Conservation (phyloP, 2,797 vertebrate genomes). For the Pseudochromis fuscus region DNA sequence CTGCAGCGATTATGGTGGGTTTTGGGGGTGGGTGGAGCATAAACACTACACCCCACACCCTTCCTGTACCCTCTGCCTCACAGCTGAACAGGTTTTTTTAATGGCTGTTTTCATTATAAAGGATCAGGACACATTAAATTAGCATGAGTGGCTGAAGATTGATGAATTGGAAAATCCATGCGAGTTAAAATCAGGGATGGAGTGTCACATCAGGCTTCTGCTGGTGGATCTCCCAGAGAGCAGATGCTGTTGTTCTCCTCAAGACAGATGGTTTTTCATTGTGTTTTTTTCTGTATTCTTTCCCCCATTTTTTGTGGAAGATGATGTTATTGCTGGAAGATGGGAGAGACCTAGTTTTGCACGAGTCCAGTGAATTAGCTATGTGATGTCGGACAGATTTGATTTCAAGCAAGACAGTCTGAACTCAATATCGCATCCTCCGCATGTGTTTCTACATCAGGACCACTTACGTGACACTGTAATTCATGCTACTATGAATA, state of each 20-base stretch:
- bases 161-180: conserved; percentile 67
- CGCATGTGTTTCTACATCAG: background rate
- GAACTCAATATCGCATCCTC: background rate
- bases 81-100: conserved; percentile 58
- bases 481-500: background rate
- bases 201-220: conserved; percentile 21
- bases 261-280: conserved; percentile 52
- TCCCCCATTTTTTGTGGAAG: conserved; percentile 22
- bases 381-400: background rate
- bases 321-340: conserved; percentile 31
- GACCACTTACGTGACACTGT: background rate
- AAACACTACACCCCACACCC: conserved; percentile 3
- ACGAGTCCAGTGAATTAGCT: background rate
- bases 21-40: conserved; percentile 12
- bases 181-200: conserved; percentile 3
- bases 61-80: conserved; percentile 8
- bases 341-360: conserved; percentile 25
- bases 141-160: conserved; percentile 57
- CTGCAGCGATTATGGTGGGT: conserved; percentile 44
- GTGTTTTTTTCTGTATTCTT: background rate
- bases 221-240: conserved; percentile 36
- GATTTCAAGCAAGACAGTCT: background rate
- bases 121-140: conserved; percentile 52
- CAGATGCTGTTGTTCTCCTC: conserved; percentile 58
- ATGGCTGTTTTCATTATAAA: conserved; percentile 65